These are phyloP conservation scores for Limonius californicus DNA, from an alignment of 1,140 invertebrate species.

Conservation along the genomic window DNA sequence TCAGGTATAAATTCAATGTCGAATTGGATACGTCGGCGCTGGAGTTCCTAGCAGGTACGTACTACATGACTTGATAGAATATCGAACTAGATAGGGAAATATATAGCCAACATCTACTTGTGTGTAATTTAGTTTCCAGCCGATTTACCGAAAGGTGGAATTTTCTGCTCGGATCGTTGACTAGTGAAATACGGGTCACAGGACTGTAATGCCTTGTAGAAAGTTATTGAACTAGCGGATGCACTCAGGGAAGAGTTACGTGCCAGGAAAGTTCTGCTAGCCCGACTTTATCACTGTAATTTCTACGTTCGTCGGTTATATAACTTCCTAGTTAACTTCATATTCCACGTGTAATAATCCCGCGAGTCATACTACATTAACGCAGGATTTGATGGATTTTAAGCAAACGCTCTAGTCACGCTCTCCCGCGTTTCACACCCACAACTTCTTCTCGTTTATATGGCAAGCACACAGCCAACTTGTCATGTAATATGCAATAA, in stretches of 20 bases:
- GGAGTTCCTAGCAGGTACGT: neutral
- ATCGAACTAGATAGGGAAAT: neutral
- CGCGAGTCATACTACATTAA: too few species aligned
- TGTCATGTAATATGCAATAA: too few species aligned
- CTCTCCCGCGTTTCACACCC: too few species aligned
- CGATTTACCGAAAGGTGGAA: constrained; percentile 2
- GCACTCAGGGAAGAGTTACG: neutral
- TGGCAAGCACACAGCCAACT: too few species aligned
- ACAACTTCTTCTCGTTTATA: too few species aligned
- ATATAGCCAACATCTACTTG: neutral
- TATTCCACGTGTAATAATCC: neutral
- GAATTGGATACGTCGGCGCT: neutral
- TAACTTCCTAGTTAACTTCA: neutral
- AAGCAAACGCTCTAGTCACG: too few species aligned
- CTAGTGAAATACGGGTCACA: neutral
- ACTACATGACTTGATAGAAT: neutral
- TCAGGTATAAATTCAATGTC: too few species aligned
- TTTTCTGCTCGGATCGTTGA: constrained; percentile 1
- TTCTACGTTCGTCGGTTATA: neutral
- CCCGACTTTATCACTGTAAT: neutral
- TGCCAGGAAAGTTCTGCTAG: neutral
- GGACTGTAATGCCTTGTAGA: neutral
- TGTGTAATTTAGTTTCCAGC: neutral
- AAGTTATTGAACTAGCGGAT: neutral
- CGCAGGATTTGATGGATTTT: too few species aligned